Evolutionary conservation across 2,797 vertebrate species (phyloP).

Genomic region (Myiothlypis chrysogaster): DNA sequence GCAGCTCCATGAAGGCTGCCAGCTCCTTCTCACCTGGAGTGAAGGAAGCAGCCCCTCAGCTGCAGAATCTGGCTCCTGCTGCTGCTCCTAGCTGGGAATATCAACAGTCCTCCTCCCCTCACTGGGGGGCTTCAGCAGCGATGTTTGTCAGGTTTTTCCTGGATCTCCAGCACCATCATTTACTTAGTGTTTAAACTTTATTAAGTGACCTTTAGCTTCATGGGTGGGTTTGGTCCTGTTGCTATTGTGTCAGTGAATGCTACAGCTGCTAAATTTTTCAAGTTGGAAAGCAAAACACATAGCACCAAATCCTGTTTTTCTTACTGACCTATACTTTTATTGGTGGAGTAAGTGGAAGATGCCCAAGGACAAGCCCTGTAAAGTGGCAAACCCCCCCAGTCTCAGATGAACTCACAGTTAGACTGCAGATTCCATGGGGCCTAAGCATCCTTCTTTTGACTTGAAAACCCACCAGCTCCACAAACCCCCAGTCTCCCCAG

Average conservation of each 20-base stretch:
- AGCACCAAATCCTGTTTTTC: not conserved
- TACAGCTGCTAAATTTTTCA: accelerated
- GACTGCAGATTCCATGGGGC: not conserved
- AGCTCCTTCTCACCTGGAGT: not conserved
- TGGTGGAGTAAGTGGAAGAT: not conserved
- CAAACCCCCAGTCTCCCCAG: not conserved
- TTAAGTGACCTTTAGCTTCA: not conserved
- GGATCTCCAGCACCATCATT: not conserved
- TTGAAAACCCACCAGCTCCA: not conserved
- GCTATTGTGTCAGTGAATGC: not conserved
- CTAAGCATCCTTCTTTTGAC: not conserved
- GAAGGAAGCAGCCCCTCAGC: not conserved
- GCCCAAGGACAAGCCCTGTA: not conserved
- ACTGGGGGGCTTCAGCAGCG: accelerated
- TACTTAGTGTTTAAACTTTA: not conserved
- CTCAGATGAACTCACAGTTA: not conserved
- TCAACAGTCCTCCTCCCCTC: not conserved
- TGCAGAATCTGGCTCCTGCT: not conserved
- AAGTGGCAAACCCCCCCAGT: not conserved
- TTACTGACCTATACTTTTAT: not conserved
- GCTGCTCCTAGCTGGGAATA: not conserved
- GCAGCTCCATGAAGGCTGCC: not conserved
- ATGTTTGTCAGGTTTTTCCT: not conserved
- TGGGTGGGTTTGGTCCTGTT: not conserved
- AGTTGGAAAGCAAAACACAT: not conserved